phyloP scores from a whole-genome alignment of 2,797 vertebrate species.

The Podarcis siculus region DNA sequence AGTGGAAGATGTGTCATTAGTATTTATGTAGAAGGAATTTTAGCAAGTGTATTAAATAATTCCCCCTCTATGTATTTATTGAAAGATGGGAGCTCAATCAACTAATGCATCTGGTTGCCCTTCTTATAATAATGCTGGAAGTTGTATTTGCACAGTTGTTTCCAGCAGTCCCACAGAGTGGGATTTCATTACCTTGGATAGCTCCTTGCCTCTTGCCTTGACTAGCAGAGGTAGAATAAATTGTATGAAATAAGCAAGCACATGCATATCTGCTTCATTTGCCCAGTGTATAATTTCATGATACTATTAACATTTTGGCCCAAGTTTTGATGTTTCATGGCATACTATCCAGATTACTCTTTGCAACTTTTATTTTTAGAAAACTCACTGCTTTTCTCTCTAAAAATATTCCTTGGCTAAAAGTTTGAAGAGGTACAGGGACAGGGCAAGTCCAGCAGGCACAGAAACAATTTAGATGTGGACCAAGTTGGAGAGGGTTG shows the following conservation, averaged over 20 bases:
- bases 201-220: not conserved
- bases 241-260: not conserved
- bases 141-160: not conserved
- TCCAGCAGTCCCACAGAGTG: not conserved
- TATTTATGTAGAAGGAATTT: not conserved
- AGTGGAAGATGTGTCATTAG: not conserved
- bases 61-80: not conserved
- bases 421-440: not conserved
- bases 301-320: not conserved
- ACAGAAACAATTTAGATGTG: not conserved
- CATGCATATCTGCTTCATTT: not conserved
- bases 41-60: not conserved
- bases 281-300: not conserved
- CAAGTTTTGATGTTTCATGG: not conserved
- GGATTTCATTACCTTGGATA: conserved; percentile 1
- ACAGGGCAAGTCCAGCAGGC: not conserved
- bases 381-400: not conserved
- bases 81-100: no score
- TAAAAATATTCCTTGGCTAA: not conserved
- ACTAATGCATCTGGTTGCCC: not conserved
- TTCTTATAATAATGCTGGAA: not conserved
- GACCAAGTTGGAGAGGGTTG: not conserved
- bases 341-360: not conserved
- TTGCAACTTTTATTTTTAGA: no score
- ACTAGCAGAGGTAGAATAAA: not conserved